Percentiles rank a stretch among this genome's conserved stretches.
phyloP scores from a whole-genome alignment of 1,140 invertebrate genomes.

The Dysdera silvatica region DNA sequence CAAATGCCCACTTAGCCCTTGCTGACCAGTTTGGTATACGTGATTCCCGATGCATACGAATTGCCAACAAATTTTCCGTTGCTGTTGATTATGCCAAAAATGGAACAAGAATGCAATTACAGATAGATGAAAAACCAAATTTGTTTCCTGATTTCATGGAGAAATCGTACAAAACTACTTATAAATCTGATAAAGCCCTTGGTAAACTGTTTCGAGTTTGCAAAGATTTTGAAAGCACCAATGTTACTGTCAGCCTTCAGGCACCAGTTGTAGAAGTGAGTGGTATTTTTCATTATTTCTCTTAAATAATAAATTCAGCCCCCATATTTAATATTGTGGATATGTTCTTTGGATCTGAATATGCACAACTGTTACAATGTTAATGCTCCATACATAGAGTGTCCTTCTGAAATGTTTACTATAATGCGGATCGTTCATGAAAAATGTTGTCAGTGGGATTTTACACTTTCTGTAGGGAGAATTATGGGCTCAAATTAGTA shows the following conservation, averaged over 20 bases:
- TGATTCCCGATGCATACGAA: conserved; percentile 29
- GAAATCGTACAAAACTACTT: conserved; percentile 26
- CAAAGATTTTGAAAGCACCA: conserved; percentile 14
- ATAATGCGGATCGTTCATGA: too few species aligned
- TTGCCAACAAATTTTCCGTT: conserved; percentile 36
- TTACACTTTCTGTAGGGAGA: too few species aligned
- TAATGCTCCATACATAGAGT: too few species aligned
- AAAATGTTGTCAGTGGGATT: too few species aligned
- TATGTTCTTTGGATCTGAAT: too few species aligned
- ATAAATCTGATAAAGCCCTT: conserved; percentile 23
- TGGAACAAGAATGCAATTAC: conserved; percentile 22
- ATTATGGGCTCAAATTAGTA: too few species aligned
- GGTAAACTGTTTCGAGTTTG: conserved; percentile 23
- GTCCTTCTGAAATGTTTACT: too few species aligned
- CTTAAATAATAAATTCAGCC: too few species aligned
- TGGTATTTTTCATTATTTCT: too few species aligned
- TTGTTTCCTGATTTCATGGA: conserved; percentile 39
- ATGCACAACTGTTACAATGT: too few species aligned
- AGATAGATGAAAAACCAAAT: conserved; percentile 25
- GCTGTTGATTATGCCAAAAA: conserved; percentile 40
- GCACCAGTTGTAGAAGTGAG: conserved; percentile 12
- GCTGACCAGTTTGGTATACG: conserved; percentile 36
- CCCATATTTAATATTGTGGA: too few species aligned
- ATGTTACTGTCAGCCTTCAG: background rate
- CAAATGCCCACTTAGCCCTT: conserved; percentile 36